phyloP scores from a whole-genome alignment of 2,888 invertebrate species.

The Trachelus troglodyta region DNA sequence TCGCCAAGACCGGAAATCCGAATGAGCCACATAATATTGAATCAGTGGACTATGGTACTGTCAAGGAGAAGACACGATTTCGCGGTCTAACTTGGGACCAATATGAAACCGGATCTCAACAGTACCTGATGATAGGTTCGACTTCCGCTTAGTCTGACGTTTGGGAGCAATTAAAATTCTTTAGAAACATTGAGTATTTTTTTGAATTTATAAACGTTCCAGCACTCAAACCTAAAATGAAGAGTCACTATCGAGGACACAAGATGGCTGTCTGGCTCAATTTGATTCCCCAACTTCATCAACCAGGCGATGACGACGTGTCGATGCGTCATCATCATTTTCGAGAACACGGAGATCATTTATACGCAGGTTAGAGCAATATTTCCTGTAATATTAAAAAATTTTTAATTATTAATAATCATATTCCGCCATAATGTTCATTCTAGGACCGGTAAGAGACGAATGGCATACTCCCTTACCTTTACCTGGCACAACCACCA shows the following conservation, averaged over 20 bases:
- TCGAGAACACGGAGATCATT: constrained; percentile 77
- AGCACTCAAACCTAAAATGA: constrained; percentile 80
- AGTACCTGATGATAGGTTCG: constrained; percentile 80
- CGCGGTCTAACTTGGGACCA: constrained; percentile 79
- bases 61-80: constrained; percentile 73
- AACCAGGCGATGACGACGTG: constrained; percentile 78
- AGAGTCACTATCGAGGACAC: constrained; percentile 88
- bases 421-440: neutral
- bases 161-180: no score
- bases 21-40: constrained; percentile 71
- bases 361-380: constrained; percentile 75
- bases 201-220: constrained; percentile 33
- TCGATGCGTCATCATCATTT: constrained; percentile 83
- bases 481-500: constrained; percentile 54
- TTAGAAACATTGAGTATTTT: no score
- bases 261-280: constrained; percentile 93
- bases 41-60: constrained; percentile 70
- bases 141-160: no score
- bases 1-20: constrained; percentile 83
- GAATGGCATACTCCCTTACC: constrained; percentile 62
- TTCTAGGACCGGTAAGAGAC: constrained; percentile 59
- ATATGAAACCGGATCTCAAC: constrained; percentile 82
- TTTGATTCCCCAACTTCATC: constrained; percentile 85
- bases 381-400: neutral
- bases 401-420: neutral